Base-by-base conservation (phyloP, 2,888 invertebrate species). In the Aquatica leii region DNA sequence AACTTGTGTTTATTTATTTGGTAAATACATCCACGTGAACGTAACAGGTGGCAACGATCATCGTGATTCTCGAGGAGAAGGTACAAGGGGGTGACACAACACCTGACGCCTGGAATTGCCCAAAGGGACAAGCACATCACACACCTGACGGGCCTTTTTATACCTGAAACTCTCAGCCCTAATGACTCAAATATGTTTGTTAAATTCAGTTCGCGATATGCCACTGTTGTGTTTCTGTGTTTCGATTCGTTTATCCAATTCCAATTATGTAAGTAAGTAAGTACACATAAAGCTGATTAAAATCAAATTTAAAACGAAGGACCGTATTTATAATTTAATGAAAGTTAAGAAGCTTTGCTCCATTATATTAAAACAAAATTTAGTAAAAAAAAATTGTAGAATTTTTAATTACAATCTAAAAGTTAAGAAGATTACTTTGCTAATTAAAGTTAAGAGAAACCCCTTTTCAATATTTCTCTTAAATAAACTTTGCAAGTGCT, bases 41-140 rank as follows among this genome's bases (percentile, higher is more conserved):
- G 69, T 68, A 69, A 69, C 69, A 69, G 69, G 69, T 69, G 69
- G 69, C 55, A 65, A 61, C 67, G 69, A 66, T 66, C 59, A 52
- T 65, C 59, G 57, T 34, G 52, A 52, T 51, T 51, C 53, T 37
- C 17, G 59, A 35, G 40, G 60, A 46, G 60, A 40, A 21, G 35
- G 62, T 41, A 31, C 46, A 40, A 35, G 52, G 59, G 66, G 59
- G 59, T 34, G 43, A 48, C 59, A 59, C 66, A 24, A 24, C 24
- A 66, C 62, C 66, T 66, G 66, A 66, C 66, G 66, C 59, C 48
- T 49, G 31, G 48, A 46, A 52, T 60, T 43, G 60, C 67, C 67
- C 57, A 31, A 37, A 53, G 62, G 67, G 65, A 65, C 61, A 55
- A 11, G 59, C 59, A 41, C 65, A 59, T 65, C 67, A 62, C 59